These are phyloP conservation scores for Abrostola triplasia DNA, from an alignment of 2,888 invertebrate species.

Conservation along the genomic window DNA sequence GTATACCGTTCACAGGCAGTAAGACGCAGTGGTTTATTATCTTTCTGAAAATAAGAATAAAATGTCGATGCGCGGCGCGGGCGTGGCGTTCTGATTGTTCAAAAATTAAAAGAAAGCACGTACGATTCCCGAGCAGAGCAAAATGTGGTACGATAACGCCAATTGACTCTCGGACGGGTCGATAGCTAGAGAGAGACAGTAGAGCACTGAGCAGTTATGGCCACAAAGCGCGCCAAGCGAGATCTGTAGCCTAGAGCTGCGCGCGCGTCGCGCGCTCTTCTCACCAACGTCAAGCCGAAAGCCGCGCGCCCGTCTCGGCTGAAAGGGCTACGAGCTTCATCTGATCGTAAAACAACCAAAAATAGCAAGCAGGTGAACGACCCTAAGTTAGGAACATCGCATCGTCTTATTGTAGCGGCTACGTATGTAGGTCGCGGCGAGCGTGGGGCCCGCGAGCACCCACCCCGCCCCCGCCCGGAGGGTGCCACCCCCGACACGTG, in stretches of 20 bases:
- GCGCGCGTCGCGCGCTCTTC: too few species aligned
- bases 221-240: neutral
- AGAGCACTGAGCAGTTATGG: constrained; percentile 13
- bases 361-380: constrained; percentile 23
- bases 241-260: neutral
- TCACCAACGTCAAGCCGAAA: too few species aligned
- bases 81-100: constrained; percentile 1
- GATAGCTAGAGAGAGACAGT: constrained; percentile 42
- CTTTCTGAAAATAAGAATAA: neutral
- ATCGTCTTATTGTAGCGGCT: constrained; percentile 38
- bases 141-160: constrained; percentile 41
- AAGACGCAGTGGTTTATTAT: neutral
- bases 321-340: neutral
- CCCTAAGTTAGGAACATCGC: constrained; percentile 22
- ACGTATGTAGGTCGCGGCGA: constrained; percentile 43
- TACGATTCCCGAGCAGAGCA: constrained; percentile 14
- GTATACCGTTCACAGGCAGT: neutral
- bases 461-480: neutral
- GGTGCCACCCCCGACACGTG: constrained; percentile 11
- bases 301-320: too few species aligned
- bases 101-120: constrained; percentile 25
- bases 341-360: constrained; percentile 10
- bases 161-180: constrained; percentile 40
- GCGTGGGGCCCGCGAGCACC: constrained; percentile 19
- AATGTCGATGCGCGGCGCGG: neutral